Percentiles rank a stretch among this genome's conserved stretches.
These are phyloP conservation scores for Lanius collurio DNA, from an alignment of 2,113 vertebrate species.

Conservation along the genomic window DNA sequence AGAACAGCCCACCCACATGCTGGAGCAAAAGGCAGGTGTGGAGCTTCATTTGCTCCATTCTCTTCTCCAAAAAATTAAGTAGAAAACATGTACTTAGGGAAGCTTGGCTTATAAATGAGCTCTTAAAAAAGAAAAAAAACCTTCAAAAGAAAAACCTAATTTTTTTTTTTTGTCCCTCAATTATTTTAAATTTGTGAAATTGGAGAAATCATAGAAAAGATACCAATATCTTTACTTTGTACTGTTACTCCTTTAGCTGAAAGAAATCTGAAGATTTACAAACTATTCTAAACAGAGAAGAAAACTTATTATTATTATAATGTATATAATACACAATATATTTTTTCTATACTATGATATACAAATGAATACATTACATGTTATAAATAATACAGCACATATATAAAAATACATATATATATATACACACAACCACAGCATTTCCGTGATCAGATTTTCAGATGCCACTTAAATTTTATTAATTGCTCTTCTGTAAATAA, in stretches of 20 bases:
- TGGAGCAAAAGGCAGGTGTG: fast-evolving
- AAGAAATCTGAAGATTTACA: neutral
- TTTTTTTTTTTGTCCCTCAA: neutral
- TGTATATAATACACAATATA: neutral
- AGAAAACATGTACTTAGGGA: neutral
- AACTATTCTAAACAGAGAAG: neutral
- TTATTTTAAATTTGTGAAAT: neutral
- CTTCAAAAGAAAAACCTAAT: neutral
- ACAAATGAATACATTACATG: too few species aligned
- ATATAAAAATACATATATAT: fast-evolving
- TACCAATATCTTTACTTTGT: neutral
- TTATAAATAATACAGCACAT: neutral
- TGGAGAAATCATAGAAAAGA: neutral
- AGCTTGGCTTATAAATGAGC: neutral
- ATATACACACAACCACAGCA: neutral
- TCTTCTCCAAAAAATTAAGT: neutral
- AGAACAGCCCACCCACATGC: neutral
- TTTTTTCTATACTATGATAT: neutral
- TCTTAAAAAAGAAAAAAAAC: neutral
- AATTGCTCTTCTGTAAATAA: neutral
- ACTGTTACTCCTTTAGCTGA: neutral
- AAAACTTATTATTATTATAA: neutral
- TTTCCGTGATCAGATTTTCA: neutral
- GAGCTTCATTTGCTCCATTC: neutral
- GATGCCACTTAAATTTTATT: neutral